These are phyloP conservation scores for Microplitis deprimator DNA, from an alignment of 2,888 invertebrate genomes.

Conservation along the genomic window DNA sequence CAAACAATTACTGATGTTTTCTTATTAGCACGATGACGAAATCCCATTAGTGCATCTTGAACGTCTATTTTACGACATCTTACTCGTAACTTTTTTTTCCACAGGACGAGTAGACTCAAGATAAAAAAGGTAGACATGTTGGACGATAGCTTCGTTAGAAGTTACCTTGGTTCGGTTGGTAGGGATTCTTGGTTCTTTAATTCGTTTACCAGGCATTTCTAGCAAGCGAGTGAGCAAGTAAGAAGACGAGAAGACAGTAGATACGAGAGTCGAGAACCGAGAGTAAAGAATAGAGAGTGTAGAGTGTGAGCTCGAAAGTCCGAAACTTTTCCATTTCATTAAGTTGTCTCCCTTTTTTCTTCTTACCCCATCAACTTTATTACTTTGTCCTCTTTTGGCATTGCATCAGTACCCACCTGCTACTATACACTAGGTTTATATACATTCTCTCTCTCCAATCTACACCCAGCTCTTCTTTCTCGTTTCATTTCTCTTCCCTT, in stretches of 20 bases:
- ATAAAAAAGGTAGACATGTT: conserved; percentile 15
- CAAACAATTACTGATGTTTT: not conserved
- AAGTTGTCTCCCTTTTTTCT: conserved; percentile 56
- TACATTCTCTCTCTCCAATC: conserved; percentile 20
- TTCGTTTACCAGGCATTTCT: conserved; percentile 67
- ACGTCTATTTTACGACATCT: conserved; percentile 25
- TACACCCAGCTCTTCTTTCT: conserved; percentile 3
- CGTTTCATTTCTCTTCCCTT: not conserved
- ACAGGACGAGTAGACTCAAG: conserved; percentile 6
- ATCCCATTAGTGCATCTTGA: conserved; percentile 37
- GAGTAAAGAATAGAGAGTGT: conserved; percentile 35
- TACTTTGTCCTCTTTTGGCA: conserved; percentile 61
- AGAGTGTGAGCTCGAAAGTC: conserved; percentile 33
- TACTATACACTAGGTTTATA: conserved; percentile 28
- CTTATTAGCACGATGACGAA: conserved; percentile 23
- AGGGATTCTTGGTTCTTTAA: conserved; percentile 65
- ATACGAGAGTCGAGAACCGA: conserved; percentile 24
- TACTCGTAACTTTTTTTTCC: conserved; percentile 6
- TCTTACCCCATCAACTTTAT: conserved; percentile 63
- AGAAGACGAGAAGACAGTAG: conserved; percentile 23
- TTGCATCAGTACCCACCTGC: conserved; percentile 45
- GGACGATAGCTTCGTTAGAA: conserved; percentile 57
- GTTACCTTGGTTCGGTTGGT: conserved; percentile 53
- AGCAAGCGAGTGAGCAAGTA: conserved; percentile 35
- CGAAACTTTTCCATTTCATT: conserved; percentile 70